Percentiles rank a stretch among this genome's conserved stretches.
These are phyloP conservation scores for Anagyrus pseudococci DNA, from an alignment of 2,888 invertebrate genomes.

Conservation along the genomic window DNA sequence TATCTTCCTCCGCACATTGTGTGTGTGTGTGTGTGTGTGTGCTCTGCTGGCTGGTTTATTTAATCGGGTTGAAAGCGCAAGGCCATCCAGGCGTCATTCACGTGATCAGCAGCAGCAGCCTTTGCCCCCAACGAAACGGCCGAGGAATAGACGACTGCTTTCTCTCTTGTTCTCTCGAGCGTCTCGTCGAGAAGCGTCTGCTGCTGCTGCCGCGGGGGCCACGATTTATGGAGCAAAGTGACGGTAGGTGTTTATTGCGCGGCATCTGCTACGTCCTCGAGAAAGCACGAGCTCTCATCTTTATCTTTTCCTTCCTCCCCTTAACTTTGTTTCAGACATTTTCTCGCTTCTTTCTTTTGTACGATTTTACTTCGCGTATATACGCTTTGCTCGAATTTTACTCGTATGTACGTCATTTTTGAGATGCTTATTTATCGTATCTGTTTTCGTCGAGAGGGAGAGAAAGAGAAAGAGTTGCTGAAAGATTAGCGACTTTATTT, in stretches of 20 bases:
- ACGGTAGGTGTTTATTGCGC: slow-evolving; percentile 62
- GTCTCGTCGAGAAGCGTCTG: slow-evolving; percentile 59
- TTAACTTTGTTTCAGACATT: slow-evolving; percentile 37
- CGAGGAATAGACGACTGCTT: slow-evolving; percentile 13
- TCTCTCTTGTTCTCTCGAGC: slow-evolving; percentile 46
- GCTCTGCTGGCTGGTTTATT: slow-evolving; percentile 25
- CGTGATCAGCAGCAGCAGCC: slow-evolving; percentile 13
- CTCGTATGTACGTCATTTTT: too few relatives aligned
- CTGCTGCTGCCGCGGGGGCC: too few relatives aligned
- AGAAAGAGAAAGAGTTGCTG: too few relatives aligned
- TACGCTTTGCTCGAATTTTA: too few relatives aligned
- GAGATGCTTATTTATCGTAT: too few relatives aligned
- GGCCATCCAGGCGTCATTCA: slow-evolving; percentile 26
- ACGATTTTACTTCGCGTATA: not conserved
- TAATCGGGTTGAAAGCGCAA: slow-evolving; percentile 31
- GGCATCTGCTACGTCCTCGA: slow-evolving; percentile 53
- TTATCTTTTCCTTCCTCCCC: slow-evolving; percentile 33
- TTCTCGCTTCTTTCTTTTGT: not conserved
- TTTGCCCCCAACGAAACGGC: slow-evolving; percentile 26
- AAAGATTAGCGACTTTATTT: too few relatives aligned
- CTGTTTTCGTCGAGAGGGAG: too few relatives aligned
- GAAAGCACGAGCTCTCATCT: slow-evolving; percentile 32
- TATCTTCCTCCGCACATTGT: not conserved
- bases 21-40: not conserved
- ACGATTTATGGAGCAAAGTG: slow-evolving; percentile 62